A percentile compares a stretch with the other conserved stretches of the same genome.
Conservation (phyloP, 2,888 invertebrate species). For the Serrognathus titanus region DNA sequence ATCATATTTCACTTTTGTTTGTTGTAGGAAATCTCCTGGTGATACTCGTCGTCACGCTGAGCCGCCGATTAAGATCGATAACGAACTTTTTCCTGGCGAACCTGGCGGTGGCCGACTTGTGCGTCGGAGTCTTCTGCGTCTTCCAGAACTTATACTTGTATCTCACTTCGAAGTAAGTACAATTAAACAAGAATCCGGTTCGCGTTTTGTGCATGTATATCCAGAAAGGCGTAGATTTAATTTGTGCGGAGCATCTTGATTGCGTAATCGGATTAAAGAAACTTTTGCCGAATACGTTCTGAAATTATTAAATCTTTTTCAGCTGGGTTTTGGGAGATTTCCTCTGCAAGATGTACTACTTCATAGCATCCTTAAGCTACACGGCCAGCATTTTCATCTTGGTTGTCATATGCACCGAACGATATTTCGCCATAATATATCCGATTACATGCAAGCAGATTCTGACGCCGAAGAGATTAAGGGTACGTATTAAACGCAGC, state of each 20-base stretch:
- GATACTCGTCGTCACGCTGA: constrained; percentile 79
- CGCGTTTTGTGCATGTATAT: too few relatives aligned
- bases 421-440: constrained; percentile 83
- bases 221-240: too few relatives aligned
- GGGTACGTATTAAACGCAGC: constrained; percentile 49
- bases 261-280: too few relatives aligned
- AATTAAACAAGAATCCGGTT: too few relatives aligned
- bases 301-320: constrained; percentile 35
- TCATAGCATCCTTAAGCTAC: constrained; percentile 83
- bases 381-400: constrained; percentile 87
- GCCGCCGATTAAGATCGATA: constrained; percentile 77
- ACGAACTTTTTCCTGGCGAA: constrained; percentile 92
- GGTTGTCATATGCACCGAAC: constrained; percentile 82
- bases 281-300: too few relatives aligned
- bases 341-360: constrained; percentile 88
- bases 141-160: constrained; percentile 84
- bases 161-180: constrained; percentile 67
- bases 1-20: constrained; percentile 14
- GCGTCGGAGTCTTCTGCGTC: constrained; percentile 90
- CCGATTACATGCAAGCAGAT: constrained; percentile 82
- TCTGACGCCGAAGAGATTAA: constrained; percentile 69
- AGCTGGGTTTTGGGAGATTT: constrained; percentile 83
- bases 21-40: constrained; percentile 82
- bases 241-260: too few relatives aligned
- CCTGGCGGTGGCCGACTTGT: constrained; percentile 84